Percentiles rank a stretch among this genome's conserved stretches.
Conservation (phyloP, 2,797 vertebrate species). For the Naso thynnoides region DNA sequence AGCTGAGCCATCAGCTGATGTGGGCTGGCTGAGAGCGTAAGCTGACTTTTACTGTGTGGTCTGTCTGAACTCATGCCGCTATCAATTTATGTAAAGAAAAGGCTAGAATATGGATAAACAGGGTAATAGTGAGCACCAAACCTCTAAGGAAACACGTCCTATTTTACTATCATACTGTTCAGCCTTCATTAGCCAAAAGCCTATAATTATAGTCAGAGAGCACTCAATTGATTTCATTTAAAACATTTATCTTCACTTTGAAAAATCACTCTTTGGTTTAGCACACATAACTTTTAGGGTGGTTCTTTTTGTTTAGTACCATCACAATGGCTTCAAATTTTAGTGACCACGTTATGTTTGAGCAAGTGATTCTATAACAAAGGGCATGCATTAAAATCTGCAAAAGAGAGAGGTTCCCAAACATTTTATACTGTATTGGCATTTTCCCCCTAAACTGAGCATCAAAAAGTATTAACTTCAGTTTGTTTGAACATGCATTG, state of each 20-base stretch:
- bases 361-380: slow-evolving; percentile 7
- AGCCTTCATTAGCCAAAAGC: too few species aligned
- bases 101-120: not conserved
- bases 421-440: not conserved
- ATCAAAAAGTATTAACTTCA: slow-evolving; percentile 12
- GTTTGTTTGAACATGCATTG: slow-evolving; percentile 36
- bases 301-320: too few species aligned
- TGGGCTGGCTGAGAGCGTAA: not conserved
- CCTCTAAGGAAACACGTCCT: not conserved
- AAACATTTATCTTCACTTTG: not conserved
- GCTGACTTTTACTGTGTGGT: not conserved
- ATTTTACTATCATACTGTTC: not conserved
- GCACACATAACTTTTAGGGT: too few species aligned
- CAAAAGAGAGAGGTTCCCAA: not conserved
- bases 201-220: too few species aligned
- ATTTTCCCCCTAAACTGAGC: not conserved
- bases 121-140: not conserved
- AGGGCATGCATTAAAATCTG: not conserved
- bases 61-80: not conserved
- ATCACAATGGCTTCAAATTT: not conserved
- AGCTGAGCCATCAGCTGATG: not conserved
- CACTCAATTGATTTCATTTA: too few species aligned
- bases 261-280: not conserved
- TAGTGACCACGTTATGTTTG: not conserved
- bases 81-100: not conserved